These are phyloP conservation scores for Sphaerodactylus townsendi DNA, from an alignment of 2,113 vertebrate species.

Conservation along the genomic window DNA sequence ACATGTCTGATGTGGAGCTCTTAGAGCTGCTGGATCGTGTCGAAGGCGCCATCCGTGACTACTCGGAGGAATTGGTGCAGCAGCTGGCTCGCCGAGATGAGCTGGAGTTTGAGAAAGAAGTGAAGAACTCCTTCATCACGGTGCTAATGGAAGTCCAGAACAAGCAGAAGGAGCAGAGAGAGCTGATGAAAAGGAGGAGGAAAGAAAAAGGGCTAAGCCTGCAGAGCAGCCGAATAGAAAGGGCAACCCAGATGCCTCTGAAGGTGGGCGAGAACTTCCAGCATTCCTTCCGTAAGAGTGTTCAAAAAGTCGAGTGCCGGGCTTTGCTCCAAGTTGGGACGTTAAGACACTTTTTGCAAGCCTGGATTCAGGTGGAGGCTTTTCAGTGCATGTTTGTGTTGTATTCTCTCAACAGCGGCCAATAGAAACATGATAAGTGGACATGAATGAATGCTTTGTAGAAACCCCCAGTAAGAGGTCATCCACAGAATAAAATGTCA, in stretches of 20 bases:
- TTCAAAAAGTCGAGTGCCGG: not conserved
- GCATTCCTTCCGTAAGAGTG: not conserved
- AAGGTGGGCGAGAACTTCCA: conserved; percentile 74
- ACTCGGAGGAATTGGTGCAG: conserved; percentile 88
- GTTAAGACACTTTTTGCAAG: not conserved
- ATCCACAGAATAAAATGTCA: not conserved
- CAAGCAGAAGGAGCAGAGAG: conserved; percentile 90
- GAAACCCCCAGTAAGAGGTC: not conserved
- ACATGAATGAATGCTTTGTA: not conserved
- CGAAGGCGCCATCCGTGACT: conserved; percentile 83
- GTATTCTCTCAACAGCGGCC: not conserved
- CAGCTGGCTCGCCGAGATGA: conserved; percentile 89
- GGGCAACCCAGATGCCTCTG: conserved; percentile 83
- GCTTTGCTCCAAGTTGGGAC: not conserved
- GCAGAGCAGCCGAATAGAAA: conserved; percentile 80
- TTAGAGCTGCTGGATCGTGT: conserved; percentile 82
- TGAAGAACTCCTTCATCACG: conserved; percentile 94
- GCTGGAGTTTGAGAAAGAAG: conserved; percentile 93
- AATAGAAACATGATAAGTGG: not conserved
- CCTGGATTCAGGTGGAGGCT: not conserved
- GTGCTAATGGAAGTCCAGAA: conserved; percentile 93
- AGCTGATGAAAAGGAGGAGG: conserved; percentile 84
- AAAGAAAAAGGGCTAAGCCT: conserved; percentile 88
- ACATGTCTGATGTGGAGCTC: conserved; percentile 82
- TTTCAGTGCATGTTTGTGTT: not conserved